Evolutionary conservation across 2,113 vertebrate genomes (phyloP), one percentile per base, ranked within the genome.

Genomic region (Candoia aspera): DNA sequence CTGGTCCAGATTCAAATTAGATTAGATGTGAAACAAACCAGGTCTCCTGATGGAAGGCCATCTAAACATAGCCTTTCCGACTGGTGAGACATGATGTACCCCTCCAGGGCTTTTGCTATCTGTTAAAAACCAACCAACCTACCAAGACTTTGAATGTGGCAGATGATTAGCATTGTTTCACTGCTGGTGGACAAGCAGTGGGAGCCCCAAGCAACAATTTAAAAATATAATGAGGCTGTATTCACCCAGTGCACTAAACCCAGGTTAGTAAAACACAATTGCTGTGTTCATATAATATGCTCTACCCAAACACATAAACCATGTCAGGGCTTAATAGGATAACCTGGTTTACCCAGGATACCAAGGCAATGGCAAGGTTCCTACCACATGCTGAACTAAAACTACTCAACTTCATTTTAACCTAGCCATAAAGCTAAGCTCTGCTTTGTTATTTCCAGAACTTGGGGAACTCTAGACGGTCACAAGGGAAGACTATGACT

Each of bases 1-100:
- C 88, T 92, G 94, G 96, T 97, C 96, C 96, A 96, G 95, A 95
- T 87, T 94, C 96, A 97, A 97, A 98, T 98, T 95, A 95, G 96
- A 97, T 98, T 96, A 98, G 93, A 94, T 93, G 53, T 95, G 95
- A 97, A 97, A 94, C 84, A 92, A 96, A 97, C 90, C 96, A 97
- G 95, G 11, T 91, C 93, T 95, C 96, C 95, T 53, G 29, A 96
- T 97, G 97, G 94, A 95, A 94, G 88, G 95, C 92, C 53, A 95
- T 87, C 94, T 96, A 94, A 96, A 96, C 96, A 95, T 93, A 96
- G 96, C 86, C 84, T 95, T 96, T 96, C 94, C 96, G 94, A 96
- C 96, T 95, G 95, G 93, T 79, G 91, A 96, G 91, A 94, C 94
- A 92, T 90, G 93, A 95, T 84, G 90, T 55, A 94, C 89, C 91